Conservation (phyloP, 2,888 invertebrate genomes). For the Sturmia bella region DNA sequence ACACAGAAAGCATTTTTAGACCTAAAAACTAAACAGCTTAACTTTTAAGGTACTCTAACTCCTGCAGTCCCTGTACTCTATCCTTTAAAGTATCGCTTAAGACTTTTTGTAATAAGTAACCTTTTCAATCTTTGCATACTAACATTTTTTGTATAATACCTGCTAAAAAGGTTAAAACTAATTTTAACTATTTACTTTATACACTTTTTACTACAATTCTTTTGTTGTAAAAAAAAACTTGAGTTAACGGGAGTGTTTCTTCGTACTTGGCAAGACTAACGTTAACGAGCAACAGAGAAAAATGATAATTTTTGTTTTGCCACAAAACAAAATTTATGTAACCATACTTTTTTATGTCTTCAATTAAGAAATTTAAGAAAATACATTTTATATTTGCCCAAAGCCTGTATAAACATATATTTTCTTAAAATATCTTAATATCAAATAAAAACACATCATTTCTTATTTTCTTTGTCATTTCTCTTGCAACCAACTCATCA, state of each 20-base stretch:
- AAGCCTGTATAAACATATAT: constrained; percentile 52
- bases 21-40: constrained; percentile 34
- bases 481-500: constrained; percentile 26
- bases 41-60: constrained; percentile 18
- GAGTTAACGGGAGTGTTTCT: constrained; percentile 71
- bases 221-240: constrained; percentile 38
- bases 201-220: constrained; percentile 31
- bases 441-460: constrained; percentile 34
- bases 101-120: too few species aligned
- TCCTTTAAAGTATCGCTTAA: constrained; percentile 22
- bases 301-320: constrained; percentile 50
- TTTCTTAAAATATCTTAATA: constrained; percentile 58
- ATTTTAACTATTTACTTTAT: constrained; percentile 11
- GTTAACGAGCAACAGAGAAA: constrained; percentile 76
- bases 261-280: constrained; percentile 74
- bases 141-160: constrained; percentile 7
- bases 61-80: constrained; percentile 13
- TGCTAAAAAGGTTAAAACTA: neutral
- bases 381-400: constrained; percentile 53
- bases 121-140: constrained; percentile 6
- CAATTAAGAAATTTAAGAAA: constrained; percentile 64
- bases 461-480: constrained; percentile 7
- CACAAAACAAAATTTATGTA: constrained; percentile 11
- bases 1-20: too few species aligned
- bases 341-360: constrained; percentile 60